phyloP scores from a whole-genome alignment of 2,888 invertebrate species.

The Odontomyia ornata region DNA sequence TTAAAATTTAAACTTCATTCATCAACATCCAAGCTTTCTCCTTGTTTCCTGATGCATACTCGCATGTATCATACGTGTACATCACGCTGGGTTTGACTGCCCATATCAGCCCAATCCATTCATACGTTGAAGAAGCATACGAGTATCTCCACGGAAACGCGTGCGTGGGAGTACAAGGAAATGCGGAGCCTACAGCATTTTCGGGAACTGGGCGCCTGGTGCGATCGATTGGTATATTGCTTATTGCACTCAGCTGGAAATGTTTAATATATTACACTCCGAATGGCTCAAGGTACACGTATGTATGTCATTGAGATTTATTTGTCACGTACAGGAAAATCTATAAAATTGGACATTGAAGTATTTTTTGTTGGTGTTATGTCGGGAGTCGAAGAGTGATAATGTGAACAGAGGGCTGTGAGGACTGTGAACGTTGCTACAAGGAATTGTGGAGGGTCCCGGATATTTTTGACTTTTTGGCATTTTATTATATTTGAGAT shows the following conservation, averaged over 20 bases:
- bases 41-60: no score
- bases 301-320: slow-evolving; percentile 44
- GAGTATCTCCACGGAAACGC: no score
- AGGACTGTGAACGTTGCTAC: not conserved
- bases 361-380: not conserved
- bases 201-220: not conserved
- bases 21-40: no score
- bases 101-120: no score
- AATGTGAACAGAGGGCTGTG: not conserved
- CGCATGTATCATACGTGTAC: no score
- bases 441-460: not conserved
- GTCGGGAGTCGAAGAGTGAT: not conserved
- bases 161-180: no score
- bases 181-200: no score
- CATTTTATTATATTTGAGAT: not conserved
- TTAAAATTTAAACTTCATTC: no score
- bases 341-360: slow-evolving; percentile 47
- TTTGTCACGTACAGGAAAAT: slow-evolving; percentile 47
- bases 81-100: no score
- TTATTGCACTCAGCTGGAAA: slow-evolving; percentile 28
- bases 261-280: slow-evolving; percentile 16
- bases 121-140: no score
- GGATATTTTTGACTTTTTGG: not conserved
- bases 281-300: slow-evolving; percentile 31
- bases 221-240: slow-evolving; percentile 20